A percentile compares a stretch with the other conserved stretches of the same genome.
phyloP scores from a whole-genome alignment of 2,888 invertebrate species.

The Netelia virgata region DNA sequence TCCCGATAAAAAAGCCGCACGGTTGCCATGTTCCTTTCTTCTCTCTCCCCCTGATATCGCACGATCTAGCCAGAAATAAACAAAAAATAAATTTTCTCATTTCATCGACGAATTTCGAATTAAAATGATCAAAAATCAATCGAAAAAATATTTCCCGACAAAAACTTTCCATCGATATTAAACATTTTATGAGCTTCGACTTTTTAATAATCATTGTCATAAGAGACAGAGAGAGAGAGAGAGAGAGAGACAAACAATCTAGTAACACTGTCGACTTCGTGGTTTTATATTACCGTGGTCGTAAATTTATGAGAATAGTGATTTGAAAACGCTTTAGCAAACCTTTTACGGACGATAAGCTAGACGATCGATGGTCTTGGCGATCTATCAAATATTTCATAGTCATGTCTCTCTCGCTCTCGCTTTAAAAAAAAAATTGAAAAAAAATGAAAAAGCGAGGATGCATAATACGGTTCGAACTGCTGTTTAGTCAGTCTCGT shows the following conservation, averaged over 20 bases:
- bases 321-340: slow-evolving; percentile 67
- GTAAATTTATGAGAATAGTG: slow-evolving; percentile 50
- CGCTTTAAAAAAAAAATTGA: neutral
- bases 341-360: slow-evolving; percentile 67
- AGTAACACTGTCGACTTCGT: slow-evolving; percentile 17
- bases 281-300: slow-evolving; percentile 34
- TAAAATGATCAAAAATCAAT: too few relatives aligned
- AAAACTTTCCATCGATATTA: neutral
- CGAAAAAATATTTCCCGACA: too few relatives aligned
- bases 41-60: slow-evolving; percentile 68
- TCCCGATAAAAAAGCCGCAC: slow-evolving; percentile 76
- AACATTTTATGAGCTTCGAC: neutral
- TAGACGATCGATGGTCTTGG: slow-evolving; percentile 71
- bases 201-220: too few relatives aligned
- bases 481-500: slow-evolving; percentile 60
- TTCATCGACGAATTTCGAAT: too few relatives aligned
- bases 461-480: slow-evolving; percentile 60
- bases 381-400: slow-evolving; percentile 78
- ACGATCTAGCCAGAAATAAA: slow-evolving; percentile 23
- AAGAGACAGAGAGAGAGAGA: too few relatives aligned
- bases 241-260: neutral
- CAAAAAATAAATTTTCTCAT: too few relatives aligned
- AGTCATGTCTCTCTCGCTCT: slow-evolving; percentile 65
- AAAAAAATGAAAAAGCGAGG: slow-evolving; percentile 3
- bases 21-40: slow-evolving; percentile 80